Conservation (phyloP, 2,797 vertebrate genomes). For the Melanotaenia boesemani region DNA sequence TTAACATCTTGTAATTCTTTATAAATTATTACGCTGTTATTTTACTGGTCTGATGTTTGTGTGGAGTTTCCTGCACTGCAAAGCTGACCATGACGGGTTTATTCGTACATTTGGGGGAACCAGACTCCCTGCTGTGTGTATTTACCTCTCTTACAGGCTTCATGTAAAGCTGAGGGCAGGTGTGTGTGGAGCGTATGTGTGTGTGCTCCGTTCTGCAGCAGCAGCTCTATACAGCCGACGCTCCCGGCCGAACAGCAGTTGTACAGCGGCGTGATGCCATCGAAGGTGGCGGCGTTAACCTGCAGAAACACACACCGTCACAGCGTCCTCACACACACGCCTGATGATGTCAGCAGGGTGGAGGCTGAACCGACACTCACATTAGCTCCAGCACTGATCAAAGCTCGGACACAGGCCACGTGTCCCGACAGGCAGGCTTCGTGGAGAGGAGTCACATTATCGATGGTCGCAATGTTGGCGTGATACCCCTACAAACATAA, state of each 20-base stretch:
- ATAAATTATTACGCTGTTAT: too few species aligned
- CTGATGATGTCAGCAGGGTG: too few species aligned
- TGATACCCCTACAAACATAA: constrained; percentile 86
- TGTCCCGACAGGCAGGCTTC: constrained; percentile 96
- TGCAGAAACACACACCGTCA: constrained; percentile 44
- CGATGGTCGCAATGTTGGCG: constrained; percentile 91
- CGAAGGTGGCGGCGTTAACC: constrained; percentile 94
- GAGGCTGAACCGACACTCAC: constrained; percentile 71
- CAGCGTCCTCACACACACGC: background rate
- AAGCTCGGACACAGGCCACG: constrained; percentile 90
- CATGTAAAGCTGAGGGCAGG: constrained; percentile 91
- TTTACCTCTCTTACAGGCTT: constrained; percentile 93
- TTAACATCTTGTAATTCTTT: too few species aligned
- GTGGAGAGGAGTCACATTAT: constrained; percentile 94
- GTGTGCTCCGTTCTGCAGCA: constrained; percentile 91
- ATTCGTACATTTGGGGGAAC: too few species aligned
- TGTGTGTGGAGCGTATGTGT: constrained; percentile 86
- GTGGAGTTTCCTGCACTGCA: too few species aligned
- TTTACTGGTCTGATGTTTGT: too few species aligned
- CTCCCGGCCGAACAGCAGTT: constrained; percentile 92
- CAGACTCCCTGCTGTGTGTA: background rate
- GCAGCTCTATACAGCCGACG: constrained; percentile 86
- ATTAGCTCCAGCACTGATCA: constrained; percentile 93
- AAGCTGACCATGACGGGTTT: too few species aligned
- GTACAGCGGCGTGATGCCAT: constrained; percentile 93